Conservation (phyloP, 2,888 invertebrate species). For the Ashinkailepas kermadecensis region DNA sequence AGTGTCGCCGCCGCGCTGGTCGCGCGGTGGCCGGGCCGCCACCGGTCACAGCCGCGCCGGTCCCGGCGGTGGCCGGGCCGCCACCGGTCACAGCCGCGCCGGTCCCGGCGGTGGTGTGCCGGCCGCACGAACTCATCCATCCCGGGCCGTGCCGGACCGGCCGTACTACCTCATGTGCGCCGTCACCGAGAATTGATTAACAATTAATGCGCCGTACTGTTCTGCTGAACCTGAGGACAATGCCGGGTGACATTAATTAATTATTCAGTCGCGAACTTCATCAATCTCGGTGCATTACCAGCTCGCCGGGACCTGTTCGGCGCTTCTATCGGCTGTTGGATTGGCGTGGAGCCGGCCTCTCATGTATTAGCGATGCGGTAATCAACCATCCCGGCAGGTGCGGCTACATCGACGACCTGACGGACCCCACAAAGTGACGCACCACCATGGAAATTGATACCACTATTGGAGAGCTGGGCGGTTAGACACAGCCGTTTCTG, state of each 20-base stretch:
- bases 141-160: background rate
- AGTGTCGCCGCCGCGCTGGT: conserved; percentile 46
- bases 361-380: too few relatives aligned
- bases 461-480: too few relatives aligned
- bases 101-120: background rate
- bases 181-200: background rate
- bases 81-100: too few relatives aligned
- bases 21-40: too few relatives aligned
- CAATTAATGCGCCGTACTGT: background rate
- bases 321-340: background rate
- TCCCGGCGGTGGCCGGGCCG: too few relatives aligned
- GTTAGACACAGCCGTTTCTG: too few relatives aligned
- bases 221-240: background rate
- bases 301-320: background rate
- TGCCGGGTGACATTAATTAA: background rate
- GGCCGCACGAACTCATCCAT: background rate
- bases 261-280: background rate
- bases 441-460: too few relatives aligned
- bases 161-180: background rate
- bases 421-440: too few relatives aligned
- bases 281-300: conserved; percentile 14
- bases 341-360: too few relatives aligned
- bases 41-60: too few relatives aligned
- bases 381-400: too few relatives aligned
- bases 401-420: too few relatives aligned